Percentiles rank a stretch among this genome's conserved stretches.
Conservation (phyloP, 2,113 vertebrate species). For the Myotis davidii region DNA sequence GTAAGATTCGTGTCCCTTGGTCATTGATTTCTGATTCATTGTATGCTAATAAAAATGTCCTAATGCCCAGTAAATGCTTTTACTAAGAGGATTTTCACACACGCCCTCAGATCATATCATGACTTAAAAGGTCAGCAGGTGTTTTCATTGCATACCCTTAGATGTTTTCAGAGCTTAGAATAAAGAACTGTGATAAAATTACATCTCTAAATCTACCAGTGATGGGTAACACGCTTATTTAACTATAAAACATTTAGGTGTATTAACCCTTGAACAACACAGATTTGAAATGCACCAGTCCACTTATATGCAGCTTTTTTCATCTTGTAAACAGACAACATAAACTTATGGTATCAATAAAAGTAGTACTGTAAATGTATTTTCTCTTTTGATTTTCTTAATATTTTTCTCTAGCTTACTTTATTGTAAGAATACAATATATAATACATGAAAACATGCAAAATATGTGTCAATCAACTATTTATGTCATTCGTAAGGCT, state of each 20-base stretch:
- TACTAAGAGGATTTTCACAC: neutral
- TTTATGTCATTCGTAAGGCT: neutral
- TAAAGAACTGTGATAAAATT: slow-evolving; percentile 13
- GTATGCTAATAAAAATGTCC: neutral
- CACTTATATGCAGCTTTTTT: neutral
- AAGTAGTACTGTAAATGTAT: neutral
- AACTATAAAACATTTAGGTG: neutral
- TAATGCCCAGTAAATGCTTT: neutral
- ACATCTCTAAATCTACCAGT: neutral
- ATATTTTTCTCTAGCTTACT: neutral
- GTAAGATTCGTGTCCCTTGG: neutral
- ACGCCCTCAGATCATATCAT: neutral
- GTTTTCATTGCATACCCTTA: neutral
- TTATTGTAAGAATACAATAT: neutral
- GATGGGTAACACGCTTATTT: neutral
- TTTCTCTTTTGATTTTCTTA: neutral
- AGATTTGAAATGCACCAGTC: neutral
- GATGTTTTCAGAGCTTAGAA: neutral
- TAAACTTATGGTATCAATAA: neutral
- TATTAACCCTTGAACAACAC: neutral
- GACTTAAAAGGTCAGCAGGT: neutral
- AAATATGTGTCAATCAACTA: neutral
- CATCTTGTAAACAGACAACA: neutral
- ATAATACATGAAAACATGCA: neutral
- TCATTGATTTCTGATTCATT: neutral